These are phyloP conservation scores for Luperina nickerlii DNA, from an alignment of 2,888 invertebrate species.

Conservation along the genomic window DNA sequence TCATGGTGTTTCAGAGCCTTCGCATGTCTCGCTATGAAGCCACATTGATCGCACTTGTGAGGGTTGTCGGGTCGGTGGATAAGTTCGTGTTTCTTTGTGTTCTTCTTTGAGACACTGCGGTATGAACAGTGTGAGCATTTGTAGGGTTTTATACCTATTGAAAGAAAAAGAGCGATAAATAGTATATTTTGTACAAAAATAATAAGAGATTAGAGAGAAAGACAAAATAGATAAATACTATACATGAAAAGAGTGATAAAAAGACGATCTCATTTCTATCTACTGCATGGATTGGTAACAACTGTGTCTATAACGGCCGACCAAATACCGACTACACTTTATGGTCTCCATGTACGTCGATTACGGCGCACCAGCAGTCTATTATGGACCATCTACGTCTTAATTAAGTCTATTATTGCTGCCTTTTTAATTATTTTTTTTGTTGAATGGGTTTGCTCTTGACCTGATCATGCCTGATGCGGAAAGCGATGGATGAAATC, in stretches of 20 bases:
- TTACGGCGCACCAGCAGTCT: neutral
- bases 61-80: constrained; percentile 82
- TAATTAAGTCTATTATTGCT: no score
- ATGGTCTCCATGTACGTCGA: neutral
- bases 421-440: no score
- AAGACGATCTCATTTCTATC: neutral
- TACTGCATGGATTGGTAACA: neutral
- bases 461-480: no score
- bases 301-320: neutral
- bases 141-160: constrained; percentile 81
- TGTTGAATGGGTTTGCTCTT: no score
- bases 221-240: no score
- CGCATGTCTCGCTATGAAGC: constrained; percentile 75
- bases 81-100: constrained; percentile 81
- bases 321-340: neutral
- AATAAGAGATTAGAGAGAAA: neutral
- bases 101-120: constrained; percentile 82
- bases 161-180: neutral
- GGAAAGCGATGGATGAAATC: no score
- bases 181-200: neutral
- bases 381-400: no score
- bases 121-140: constrained; percentile 81
- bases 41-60: constrained; percentile 74
- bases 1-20: constrained; percentile 71
- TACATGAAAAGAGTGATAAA: neutral